phyloP scores from a whole-genome alignment of 2,888 invertebrate species.

The Patella ulyssiponensis region DNA sequence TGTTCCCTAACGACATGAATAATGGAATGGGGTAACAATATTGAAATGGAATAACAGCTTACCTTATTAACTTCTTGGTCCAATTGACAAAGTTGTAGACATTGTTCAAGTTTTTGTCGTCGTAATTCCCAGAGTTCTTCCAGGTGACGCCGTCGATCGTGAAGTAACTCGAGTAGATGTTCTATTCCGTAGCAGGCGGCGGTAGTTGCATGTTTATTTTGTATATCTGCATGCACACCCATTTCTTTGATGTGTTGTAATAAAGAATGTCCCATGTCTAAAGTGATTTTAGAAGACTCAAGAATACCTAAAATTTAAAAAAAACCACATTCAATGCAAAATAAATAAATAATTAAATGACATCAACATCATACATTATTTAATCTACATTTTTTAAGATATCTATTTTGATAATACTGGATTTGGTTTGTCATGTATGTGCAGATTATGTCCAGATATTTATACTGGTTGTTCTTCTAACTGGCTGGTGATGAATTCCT shows the following conservation, averaged over 20 bases:
- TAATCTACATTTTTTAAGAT: neutral
- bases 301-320: slow-evolving; percentile 75
- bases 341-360: neutral
- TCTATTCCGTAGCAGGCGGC: slow-evolving; percentile 74
- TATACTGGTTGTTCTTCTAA: no score
- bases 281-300: slow-evolving; percentile 84
- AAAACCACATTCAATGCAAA: neutral
- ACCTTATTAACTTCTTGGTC: slow-evolving; percentile 80
- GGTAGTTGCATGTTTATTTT: slow-evolving; percentile 73
- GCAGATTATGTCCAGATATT: no score
- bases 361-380: neutral
- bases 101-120: slow-evolving; percentile 84
- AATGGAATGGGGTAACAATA: neutral
- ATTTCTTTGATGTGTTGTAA: slow-evolving; percentile 83
- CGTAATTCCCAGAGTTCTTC: slow-evolving; percentile 79
- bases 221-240: slow-evolving; percentile 81
- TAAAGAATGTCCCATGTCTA: slow-evolving; percentile 84
- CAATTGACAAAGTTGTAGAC: slow-evolving; percentile 81
- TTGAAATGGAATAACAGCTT: neutral
- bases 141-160: slow-evolving; percentile 81
- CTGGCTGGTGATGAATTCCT: no score
- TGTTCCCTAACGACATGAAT: neutral
- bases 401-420: neutral
- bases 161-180: slow-evolving; percentile 75
- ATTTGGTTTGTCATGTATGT: no score